Evolutionary conservation across 2,888 invertebrate genomes (phyloP).

Genomic region (Ptycholaimellus sp.): DNA sequence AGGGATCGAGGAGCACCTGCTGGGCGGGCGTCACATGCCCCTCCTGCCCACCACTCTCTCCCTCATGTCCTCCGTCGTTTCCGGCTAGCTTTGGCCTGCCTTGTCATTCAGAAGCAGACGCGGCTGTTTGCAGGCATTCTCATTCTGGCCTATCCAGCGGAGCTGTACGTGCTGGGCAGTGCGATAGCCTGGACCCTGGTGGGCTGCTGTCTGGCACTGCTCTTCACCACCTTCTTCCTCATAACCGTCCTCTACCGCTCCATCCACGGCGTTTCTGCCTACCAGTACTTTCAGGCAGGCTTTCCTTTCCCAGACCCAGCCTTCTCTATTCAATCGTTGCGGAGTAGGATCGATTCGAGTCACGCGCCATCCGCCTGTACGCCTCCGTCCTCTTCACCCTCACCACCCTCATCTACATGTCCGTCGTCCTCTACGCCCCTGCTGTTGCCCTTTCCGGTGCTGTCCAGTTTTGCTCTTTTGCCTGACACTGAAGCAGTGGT

Average conservation of each 20-base stretch:
- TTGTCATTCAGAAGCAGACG: no score
- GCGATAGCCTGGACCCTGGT: not conserved
- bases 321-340: no score
- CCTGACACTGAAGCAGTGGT: no score
- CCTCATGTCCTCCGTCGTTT: conserved; percentile 70
- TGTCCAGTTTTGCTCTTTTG: no score
- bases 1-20: conserved; percentile 58
- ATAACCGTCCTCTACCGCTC: not conserved
- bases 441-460: not conserved
- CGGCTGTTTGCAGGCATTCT: no score
- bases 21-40: conserved; percentile 55
- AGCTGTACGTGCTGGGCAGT: conserved; percentile 40
- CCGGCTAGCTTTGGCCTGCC: no score
- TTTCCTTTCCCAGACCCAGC: no score
- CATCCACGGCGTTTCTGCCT: not conserved
- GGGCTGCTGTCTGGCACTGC: not conserved
- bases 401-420: not conserved
- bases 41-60: conserved; percentile 60
- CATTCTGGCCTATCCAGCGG: conserved; percentile 54
- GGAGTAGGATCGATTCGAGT: not conserved
- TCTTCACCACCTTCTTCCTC: not conserved
- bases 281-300: not conserved
- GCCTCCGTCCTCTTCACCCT: not conserved
- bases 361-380: not conserved
- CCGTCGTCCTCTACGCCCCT: not conserved